Base-by-base conservation (phyloP, 2,797 vertebrate species). In the Rhynchotus rufescens region DNA sequence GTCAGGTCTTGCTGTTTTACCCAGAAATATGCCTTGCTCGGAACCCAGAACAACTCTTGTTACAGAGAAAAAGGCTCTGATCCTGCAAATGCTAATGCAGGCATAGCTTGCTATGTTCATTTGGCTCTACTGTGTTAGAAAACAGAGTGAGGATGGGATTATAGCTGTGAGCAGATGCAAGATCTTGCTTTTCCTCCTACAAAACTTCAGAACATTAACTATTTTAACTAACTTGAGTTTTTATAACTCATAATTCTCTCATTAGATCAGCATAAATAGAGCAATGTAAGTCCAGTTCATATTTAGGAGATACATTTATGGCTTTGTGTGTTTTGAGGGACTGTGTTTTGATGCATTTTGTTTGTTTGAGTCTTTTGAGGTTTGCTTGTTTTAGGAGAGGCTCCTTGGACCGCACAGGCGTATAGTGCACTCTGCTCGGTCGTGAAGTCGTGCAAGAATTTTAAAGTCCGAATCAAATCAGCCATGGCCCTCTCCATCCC, bases 401-500 rank as follows among this genome's bases (percentile, higher is more conserved):
- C 99, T 32, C 68, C 95, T 4, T 99, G 99, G 99, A 98, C 98
- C 10, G 77, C 88, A 0, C 98, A 99, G 3, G 99, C 98, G 1
- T 99, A 98, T 73, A 88, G 96, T 0, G 98, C 98, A 5, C 98
- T 99, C 72, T 99, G 98, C 17, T 96, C 98, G 0, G 99, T 99
- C 4, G 99, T 99, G 64, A 98, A 98, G 8, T 99, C 99, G 38
- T 99, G 99, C 95, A 99, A 99, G 95, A 99, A 99, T 97, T 99
- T 99, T 92, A 99, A 99, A 95, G 99, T 99, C 36, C 98, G 99
- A 28, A 99, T 99, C 97, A 98, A 99, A 83, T 99, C 99, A 0
- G 99, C 99, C 0, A 98, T 98, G 3, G 99, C 99, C 8, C 98
- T 99, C 62, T 97, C 99, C 1, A 85, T 98, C 49, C 99, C 99